These are phyloP conservation scores for Antheraea mylitta DNA, from an alignment of 1,140 invertebrate genomes.

Conservation along the genomic window DNA sequence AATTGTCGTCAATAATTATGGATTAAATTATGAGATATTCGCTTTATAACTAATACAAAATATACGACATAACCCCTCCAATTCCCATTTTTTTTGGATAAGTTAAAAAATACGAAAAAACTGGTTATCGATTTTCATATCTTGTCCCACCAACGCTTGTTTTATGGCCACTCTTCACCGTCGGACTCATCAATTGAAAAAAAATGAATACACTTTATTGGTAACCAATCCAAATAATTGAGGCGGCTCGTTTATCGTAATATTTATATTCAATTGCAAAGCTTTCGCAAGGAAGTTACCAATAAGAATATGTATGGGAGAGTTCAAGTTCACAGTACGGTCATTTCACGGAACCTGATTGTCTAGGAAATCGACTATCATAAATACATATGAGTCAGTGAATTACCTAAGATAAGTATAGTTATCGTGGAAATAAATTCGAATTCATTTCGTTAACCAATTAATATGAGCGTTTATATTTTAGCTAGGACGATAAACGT, in stretches of 20 bases:
- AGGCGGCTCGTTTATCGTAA: conserved; percentile 2
- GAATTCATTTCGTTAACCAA: not conserved
- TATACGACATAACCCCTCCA: too few relatives aligned
- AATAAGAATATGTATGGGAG: not conserved
- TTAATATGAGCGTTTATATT: not conserved
- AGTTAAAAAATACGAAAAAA: too few relatives aligned
- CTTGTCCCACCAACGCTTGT: not conserved
- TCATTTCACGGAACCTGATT: not conserved
- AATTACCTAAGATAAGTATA: not conserved
- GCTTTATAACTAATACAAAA: too few relatives aligned
- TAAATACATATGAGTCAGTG: not conserved
- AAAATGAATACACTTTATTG: conserved; percentile 11
- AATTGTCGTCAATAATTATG: too few relatives aligned
- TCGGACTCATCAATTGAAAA: conserved; percentile 2
- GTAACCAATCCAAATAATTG: conserved; percentile 7
- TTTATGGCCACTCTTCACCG: not conserved
- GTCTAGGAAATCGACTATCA: not conserved
- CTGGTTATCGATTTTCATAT: too few relatives aligned
- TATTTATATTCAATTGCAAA: not conserved
- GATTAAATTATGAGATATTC: too few relatives aligned
- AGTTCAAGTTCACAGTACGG: not conserved
- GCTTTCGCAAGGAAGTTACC: conserved; percentile 12
- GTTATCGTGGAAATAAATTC: not conserved
- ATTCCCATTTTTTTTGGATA: too few relatives aligned
- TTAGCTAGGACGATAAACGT: too few relatives aligned